phyloP scores from a whole-genome alignment of 1,140 invertebrate genomes.

The Papilio xuthus region DNA sequence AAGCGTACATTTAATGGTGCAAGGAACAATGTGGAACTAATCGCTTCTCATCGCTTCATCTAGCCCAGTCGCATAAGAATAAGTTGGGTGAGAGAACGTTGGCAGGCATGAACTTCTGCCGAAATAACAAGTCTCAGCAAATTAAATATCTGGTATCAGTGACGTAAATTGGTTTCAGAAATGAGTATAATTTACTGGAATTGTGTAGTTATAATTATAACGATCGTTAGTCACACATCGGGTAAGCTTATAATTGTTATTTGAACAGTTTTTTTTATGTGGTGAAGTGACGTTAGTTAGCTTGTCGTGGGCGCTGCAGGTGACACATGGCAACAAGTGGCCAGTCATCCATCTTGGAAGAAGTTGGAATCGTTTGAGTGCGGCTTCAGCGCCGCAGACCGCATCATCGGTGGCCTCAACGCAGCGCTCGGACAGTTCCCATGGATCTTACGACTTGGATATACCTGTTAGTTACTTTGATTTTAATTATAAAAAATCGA shows the following conservation, averaged over 20 bases:
- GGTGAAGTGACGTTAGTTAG: background rate
- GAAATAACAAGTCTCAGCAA: background rate
- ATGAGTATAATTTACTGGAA: background rate
- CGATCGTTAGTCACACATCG: slow-evolving; percentile 3
- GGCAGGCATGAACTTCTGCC: slow-evolving; percentile 17
- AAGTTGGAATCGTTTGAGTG: slow-evolving; percentile 75
- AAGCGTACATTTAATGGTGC: slow-evolving; percentile 29
- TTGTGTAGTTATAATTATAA: background rate
- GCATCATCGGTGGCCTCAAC: slow-evolving; percentile 85
- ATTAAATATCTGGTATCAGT: background rate
- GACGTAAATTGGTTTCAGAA: background rate
- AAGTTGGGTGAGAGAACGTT: slow-evolving; percentile 30
- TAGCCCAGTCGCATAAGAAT: slow-evolving; percentile 23
- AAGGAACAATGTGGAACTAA: slow-evolving; percentile 23
- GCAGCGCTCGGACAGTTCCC: slow-evolving; percentile 85
- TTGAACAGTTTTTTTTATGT: background rate
- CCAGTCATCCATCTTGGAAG: slow-evolving; percentile 73
- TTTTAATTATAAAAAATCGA: background rate
- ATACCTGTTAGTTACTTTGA: slow-evolving; percentile 61
- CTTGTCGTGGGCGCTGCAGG: background rate
- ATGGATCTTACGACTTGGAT: slow-evolving; percentile 86
- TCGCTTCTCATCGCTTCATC: slow-evolving; percentile 31
- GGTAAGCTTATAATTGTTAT: slow-evolving; percentile 40
- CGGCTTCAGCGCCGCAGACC: slow-evolving; percentile 81
- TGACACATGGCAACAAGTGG: slow-evolving; percentile 44